phyloP scores from a whole-genome alignment of 2,888 invertebrate genomes.

The Drosophila paranaensis region DNA sequence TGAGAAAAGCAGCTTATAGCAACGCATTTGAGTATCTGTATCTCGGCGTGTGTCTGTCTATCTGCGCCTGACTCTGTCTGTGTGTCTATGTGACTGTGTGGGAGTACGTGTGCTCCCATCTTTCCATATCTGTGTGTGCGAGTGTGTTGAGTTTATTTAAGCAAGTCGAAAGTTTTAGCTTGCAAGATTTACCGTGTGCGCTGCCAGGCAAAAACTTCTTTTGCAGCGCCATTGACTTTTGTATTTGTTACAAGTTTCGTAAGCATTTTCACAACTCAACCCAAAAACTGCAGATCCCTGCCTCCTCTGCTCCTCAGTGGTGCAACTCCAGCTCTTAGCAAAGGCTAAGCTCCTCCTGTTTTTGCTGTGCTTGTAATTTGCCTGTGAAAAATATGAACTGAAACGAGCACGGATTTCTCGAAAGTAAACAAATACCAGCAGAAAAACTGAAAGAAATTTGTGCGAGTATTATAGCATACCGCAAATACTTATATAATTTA shows the following conservation, averaged over 20 bases:
- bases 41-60: constrained; percentile 37
- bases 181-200: constrained; percentile 77
- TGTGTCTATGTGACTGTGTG: constrained; percentile 22
- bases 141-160: constrained; percentile 74
- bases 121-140: constrained; percentile 24
- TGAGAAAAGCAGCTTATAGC: constrained; percentile 73
- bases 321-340: constrained; percentile 38
- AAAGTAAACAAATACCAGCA: constrained; percentile 58
- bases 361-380: constrained; percentile 73
- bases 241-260: constrained; percentile 72
- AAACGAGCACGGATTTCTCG: constrained; percentile 67
- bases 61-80: constrained; percentile 10
- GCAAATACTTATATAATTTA: constrained; percentile 31
- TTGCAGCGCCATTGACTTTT: constrained; percentile 79
- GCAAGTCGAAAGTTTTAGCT: constrained; percentile 79
- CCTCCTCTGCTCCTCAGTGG: not conserved
- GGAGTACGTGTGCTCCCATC: constrained; percentile 10
- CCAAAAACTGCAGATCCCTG: constrained; percentile 44
- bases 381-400: constrained; percentile 68
- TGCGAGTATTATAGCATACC: constrained; percentile 9
- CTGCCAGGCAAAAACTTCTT: constrained; percentile 78
- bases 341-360: constrained; percentile 57
- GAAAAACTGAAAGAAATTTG: constrained; percentile 25
- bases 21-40: constrained; percentile 51
- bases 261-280: constrained; percentile 61